phyloP scores from a whole-genome alignment of 2,113 vertebrate species.

The Phaetusa simplex region DNA sequence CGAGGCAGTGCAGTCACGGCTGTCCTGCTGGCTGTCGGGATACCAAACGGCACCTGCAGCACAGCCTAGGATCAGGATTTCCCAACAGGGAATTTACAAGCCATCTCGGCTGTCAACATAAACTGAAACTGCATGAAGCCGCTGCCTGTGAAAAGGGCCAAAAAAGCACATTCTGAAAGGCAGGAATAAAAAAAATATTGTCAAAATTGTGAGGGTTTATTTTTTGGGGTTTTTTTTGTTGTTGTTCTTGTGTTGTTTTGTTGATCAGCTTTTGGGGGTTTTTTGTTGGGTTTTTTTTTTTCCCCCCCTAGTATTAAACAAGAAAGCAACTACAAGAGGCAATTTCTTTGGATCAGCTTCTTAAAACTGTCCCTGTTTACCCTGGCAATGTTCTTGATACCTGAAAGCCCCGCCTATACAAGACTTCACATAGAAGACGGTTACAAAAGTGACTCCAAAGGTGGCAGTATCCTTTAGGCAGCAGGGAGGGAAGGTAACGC shows the following conservation, averaged over 20 bases:
- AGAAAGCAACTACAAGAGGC: background rate
- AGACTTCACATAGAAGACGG: background rate
- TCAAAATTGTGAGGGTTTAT: background rate
- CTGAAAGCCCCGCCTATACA: background rate
- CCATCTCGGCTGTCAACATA: background rate
- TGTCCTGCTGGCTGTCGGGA: background rate
- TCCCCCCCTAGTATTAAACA: background rate
- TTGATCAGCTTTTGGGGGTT: background rate
- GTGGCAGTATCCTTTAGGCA: constrained; percentile 17
- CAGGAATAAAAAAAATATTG: background rate
- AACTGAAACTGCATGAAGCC: background rate
- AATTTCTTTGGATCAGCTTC: background rate
- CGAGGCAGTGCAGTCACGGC: background rate
- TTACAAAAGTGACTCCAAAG: constrained; percentile 21
- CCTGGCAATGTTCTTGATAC: background rate
- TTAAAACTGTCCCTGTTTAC: background rate
- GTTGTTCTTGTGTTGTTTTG: background rate
- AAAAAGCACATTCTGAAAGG: background rate
- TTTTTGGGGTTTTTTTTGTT: background rate
- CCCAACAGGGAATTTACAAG: background rate
- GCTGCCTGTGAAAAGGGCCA: background rate
- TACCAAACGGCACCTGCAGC: background rate
- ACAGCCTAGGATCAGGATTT: background rate
- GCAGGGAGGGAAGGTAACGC: background rate
- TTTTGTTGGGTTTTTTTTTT: background rate